Base-by-base conservation (phyloP, 2,888 invertebrate species). In the Drosophila kanekoi region DNA sequence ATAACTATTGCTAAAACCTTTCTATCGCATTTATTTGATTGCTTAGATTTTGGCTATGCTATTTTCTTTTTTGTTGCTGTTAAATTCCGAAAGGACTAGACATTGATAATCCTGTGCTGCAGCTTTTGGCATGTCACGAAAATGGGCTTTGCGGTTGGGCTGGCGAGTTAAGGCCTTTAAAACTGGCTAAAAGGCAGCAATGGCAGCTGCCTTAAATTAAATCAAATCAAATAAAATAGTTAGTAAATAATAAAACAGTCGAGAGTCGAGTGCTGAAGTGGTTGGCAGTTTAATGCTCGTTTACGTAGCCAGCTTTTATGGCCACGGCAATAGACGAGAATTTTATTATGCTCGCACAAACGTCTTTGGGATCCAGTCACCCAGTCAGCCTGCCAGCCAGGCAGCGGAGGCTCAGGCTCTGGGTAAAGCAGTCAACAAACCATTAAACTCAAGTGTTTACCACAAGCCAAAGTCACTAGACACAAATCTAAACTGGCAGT, bases 401-500 rank as follows among this genome's bases (percentile, higher is more conserved):
- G 4, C 35, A 35, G 35, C 35, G 4, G 35, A 3, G 35, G 40
- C 44, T 16, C 11, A 13, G 43, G 28, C 48, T 37, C 10, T 16
- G 32, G 63, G 38, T 49, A 28, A 32, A 72, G 89, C 87, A 89
- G 83, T 89, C 83, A 84, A 84, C 83, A 89, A 84, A 84, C 83
- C 83, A 84, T 84, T 84, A 84, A 84, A 89, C 85, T 89, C 89
- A 84, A 84, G 83, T 83, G 83, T 83, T 83, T 83, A 83, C 83
- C 83, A 83, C 82, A 82, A 88, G 89, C 86, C 86, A 54, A 63
- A 88, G 80, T 82, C 82, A 79, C 88, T 77, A 88, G 83, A 87
- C 89, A 89, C 89, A 83, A 89, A 83, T 83, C 89, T 89, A 89
- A 83, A 83, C 87, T 83, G 83, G 89, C 83, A 89, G 87, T 87